Evolutionary conservation across 1,140 invertebrate species (phyloP), one percentile per base, ranked within the genome.

Genomic region (Sitophilus oryzae): DNA sequence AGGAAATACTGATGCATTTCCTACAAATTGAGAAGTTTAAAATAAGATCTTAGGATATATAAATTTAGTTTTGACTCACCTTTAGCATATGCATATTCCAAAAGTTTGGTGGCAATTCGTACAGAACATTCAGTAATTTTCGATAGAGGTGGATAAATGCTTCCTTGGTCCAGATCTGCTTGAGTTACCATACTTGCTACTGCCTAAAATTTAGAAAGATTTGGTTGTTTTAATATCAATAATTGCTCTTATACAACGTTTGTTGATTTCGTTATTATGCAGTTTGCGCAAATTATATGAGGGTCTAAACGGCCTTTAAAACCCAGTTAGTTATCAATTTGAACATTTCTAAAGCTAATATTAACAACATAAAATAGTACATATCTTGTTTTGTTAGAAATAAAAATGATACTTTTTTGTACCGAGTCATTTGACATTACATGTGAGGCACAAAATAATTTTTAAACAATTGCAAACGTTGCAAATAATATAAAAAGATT

Each of bases 101-200:
- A 86, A 52, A 98, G 75, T 62, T 83, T 79, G 2, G 82, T 79
- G 4, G 95, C 96, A 61, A 99, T 96, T 59, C 82, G 79, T 1
- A 94, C 62, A 0, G 95, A 98, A 44, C 94, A 91, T 41, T 89
- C 82, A 56, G 85, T 82, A 64, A 99, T 95, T 14, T 84, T 81
- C n/a, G 79, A 74, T 8, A 99, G 76, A 0, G 94, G 92, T 11
- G 97, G 97, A 71, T 98, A 99, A 19, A 99, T 79, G 58, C 91
- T 87, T n/a, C 96, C 96, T 50, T 82, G 81, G 0, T 78, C 79
- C 34, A 98, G 76, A 73, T 98, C 88, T 5, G 80, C 77, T 44
- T 91, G 79, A 5, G 82, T 84, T 0, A 97, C 93, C 52, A 90
- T 76, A n/a, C 88, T 78, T 6, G 93, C 84, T 10, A 98, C 74